A percentile compares a stretch with the other conserved stretches of the same genome.
Conservation (phyloP, 2,888 invertebrate species). For the Machimus atricapillus region DNA sequence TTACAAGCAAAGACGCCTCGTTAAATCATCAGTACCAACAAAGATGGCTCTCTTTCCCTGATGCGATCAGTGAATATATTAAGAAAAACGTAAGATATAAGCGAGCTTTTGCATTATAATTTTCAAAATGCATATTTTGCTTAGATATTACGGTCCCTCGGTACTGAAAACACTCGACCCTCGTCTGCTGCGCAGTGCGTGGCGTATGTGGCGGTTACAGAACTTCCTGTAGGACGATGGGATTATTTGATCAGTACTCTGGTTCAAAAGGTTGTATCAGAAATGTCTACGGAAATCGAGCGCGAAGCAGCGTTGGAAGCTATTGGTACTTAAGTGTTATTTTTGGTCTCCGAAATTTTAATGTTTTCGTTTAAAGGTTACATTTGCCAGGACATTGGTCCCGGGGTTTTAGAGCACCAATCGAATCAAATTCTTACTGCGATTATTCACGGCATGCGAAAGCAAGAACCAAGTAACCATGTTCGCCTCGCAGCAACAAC, state of each 20-base stretch:
- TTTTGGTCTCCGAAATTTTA: not conserved
- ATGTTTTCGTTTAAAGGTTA: constrained; percentile 66
- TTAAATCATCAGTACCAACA: constrained; percentile 85
- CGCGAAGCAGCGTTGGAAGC: constrained; percentile 97
- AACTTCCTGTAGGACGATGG: constrained; percentile 93
- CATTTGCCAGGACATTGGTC: constrained; percentile 97
- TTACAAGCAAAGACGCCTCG: constrained; percentile 91
- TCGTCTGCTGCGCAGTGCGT: constrained; percentile 99
- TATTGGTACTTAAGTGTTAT: constrained; percentile 71
- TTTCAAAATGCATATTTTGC: not conserved
- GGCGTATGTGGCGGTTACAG: constrained; percentile 96
- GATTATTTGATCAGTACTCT: constrained; percentile 85
- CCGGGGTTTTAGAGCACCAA: constrained; percentile 88
- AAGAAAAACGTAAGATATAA: constrained; percentile 86
- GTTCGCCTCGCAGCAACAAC: constrained; percentile 96
- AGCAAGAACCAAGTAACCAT: constrained; percentile 89
- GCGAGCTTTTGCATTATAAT: not conserved
- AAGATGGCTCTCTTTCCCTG: constrained; percentile 91
- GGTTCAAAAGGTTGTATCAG: constrained; percentile 89
- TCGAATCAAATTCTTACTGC: constrained; percentile 98
- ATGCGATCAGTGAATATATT: constrained; percentile 84
- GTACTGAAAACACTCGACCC: constrained; percentile 94
- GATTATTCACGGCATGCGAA: constrained; percentile 98
- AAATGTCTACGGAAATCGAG: constrained; percentile 87
- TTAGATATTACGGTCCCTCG: constrained; percentile 91